These are phyloP conservation scores for Triplophysa rosa DNA, from an alignment of 2,113 vertebrate genomes.

Conservation along the genomic window DNA sequence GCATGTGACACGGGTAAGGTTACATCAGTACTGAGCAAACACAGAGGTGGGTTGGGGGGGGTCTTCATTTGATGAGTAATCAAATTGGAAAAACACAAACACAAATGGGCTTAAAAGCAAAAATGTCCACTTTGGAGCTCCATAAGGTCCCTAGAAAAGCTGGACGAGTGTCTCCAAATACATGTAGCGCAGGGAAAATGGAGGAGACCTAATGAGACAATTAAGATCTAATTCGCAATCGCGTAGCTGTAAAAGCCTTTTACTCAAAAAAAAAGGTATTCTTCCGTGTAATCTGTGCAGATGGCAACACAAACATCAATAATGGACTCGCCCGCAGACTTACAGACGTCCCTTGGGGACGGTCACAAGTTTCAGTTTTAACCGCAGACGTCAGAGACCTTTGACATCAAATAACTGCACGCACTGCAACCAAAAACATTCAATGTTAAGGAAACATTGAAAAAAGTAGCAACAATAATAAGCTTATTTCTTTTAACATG, in stretches of 20 bases:
- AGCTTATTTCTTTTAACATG: no score
- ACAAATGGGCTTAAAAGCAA: slow-evolving; percentile 6
- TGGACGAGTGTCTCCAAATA: background rate
- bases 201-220: slow-evolving; percentile 11
- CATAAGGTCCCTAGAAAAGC: background rate
- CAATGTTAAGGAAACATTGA: no score
- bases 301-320: background rate
- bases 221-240: slow-evolving; percentile 10
- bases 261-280: background rate
- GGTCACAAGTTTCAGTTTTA: background rate
- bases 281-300: background rate
- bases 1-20: background rate
- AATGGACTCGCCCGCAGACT: background rate
- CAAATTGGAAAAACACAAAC: background rate
- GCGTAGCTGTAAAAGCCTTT: background rate
- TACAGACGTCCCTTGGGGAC: background rate
- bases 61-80: slow-evolving; percentile 16
- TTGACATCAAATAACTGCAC: no score
- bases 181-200: background rate
- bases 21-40: background rate
- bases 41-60: background rate
- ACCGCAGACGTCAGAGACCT: background rate
- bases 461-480: no score
- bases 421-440: no score
- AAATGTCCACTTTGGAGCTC: background rate